Percentiles rank a stretch among this genome's conserved stretches.
Conservation (phyloP, 2,797 vertebrate species). For the Poecilia gillii region DNA sequence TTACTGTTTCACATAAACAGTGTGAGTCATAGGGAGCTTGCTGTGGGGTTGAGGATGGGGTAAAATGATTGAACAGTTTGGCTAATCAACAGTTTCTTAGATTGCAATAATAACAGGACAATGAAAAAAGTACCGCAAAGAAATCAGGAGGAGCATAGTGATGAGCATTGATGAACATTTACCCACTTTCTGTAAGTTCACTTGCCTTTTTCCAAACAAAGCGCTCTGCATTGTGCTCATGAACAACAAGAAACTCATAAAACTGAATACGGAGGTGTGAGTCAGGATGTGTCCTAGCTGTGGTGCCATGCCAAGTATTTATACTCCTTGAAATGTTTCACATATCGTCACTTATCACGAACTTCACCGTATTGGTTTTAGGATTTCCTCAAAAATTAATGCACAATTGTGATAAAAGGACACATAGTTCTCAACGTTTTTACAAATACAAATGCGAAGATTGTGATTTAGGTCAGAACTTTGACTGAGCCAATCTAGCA, state of each 20-base stretch:
- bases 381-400: background rate
- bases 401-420: background rate
- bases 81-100: constrained; percentile 14
- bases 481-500: background rate
- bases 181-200: background rate
- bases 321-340: background rate
- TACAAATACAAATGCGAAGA: background rate
- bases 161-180: constrained; percentile 5
- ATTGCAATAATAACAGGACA: constrained; percentile 14
- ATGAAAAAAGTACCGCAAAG: background rate
- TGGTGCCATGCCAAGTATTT: background rate
- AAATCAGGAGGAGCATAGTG: background rate
- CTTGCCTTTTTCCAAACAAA: background rate
- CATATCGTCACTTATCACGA: background rate
- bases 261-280: background rate
- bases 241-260: background rate
- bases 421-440: background rate
- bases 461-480: background rate
- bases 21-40: constrained; percentile 11
- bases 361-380: background rate
- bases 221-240: background rate
- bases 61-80: constrained; percentile 11
- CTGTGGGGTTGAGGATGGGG: constrained; percentile 4
- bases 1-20: constrained; percentile 22
- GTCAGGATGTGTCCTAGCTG: background rate